Percentiles rank a stretch among this genome's conserved stretches.
These are phyloP conservation scores for Phytoseiulus persimilis DNA, from an alignment of 2,888 invertebrate species.

Conservation along the genomic window DNA sequence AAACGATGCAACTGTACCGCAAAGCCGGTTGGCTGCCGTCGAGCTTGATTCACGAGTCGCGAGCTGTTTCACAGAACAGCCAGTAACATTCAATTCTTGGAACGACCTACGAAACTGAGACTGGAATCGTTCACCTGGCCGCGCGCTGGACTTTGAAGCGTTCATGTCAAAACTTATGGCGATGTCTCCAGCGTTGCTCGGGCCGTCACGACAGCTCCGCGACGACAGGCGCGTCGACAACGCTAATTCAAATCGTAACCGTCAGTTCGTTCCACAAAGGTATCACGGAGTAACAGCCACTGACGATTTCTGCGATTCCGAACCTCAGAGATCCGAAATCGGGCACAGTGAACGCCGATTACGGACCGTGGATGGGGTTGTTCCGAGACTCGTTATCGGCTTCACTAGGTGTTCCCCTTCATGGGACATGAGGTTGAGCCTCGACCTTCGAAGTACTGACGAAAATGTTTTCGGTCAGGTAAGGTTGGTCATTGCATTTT, in stretches of 20 bases:
- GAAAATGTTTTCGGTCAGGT: no score
- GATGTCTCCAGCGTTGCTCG: not conserved
- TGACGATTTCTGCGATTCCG: not conserved
- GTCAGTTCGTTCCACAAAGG: not conserved
- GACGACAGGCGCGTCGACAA: not conserved
- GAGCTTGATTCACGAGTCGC: not conserved
- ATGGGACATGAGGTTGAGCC: no score
- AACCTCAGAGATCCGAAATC: no score
- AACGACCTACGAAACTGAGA: not conserved
- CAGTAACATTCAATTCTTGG: not conserved
- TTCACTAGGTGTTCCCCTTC: no score
- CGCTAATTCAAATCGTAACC: not conserved
- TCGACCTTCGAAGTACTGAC: no score
- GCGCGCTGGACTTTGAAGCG: not conserved
- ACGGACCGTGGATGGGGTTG: no score
- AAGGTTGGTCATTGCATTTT: no score
- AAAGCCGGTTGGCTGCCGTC: not conserved
- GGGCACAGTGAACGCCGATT: no score
- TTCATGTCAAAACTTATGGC: not conserved
- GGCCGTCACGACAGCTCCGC: not conserved
- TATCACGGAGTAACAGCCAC: not conserved
- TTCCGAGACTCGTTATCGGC: no score
- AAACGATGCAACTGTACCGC: not conserved
- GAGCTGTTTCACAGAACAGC: not conserved
- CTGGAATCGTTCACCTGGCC: not conserved